phyloP scores from a whole-genome alignment of 2,888 invertebrate genomes.

The Chrysotoxum bicinctum region DNA sequence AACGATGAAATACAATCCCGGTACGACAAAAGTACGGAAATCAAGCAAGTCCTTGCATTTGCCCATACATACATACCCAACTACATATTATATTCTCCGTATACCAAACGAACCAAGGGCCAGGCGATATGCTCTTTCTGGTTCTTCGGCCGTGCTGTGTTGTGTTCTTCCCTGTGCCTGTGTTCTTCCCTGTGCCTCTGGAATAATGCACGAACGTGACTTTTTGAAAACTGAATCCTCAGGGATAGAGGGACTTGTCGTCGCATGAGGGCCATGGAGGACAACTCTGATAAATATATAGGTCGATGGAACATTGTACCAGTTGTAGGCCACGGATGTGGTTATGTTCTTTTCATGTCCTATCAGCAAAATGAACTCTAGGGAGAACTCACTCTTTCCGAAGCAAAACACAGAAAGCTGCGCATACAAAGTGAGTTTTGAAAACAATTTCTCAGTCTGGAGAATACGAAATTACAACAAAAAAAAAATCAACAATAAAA shows the following conservation, averaged over 20 bases:
- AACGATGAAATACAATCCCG: slow-evolving; percentile 68
- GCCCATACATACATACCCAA: neutral
- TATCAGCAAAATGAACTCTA: slow-evolving; percentile 63
- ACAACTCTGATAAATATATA: slow-evolving; percentile 49
- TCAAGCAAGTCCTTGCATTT: slow-evolving; percentile 56
- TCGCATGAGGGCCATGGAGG: slow-evolving; percentile 10
- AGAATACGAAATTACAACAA: slow-evolving; percentile 32
- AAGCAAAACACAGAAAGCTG: neutral
- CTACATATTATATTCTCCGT: neutral
- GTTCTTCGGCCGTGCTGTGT: slow-evolving; percentile 14
- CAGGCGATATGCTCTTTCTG: slow-evolving; percentile 27
- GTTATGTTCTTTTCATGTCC: slow-evolving; percentile 64
- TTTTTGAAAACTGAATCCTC: slow-evolving; percentile 64
- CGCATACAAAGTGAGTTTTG: slow-evolving; percentile 51
- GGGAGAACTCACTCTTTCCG: slow-evolving; percentile 18
- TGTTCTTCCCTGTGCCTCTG: slow-evolving; percentile 32
- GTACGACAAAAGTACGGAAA: slow-evolving; percentile 49
- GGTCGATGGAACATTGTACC: slow-evolving; percentile 31
- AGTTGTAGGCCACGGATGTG: slow-evolving; percentile 61
- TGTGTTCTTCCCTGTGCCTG: slow-evolving; percentile 9
- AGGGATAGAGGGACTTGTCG: slow-evolving; percentile 46
- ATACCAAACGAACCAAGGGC: slow-evolving; percentile 22
- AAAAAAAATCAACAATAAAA: slow-evolving; percentile 5
- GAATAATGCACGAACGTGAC: slow-evolving; percentile 70
- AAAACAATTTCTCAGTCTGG: slow-evolving; percentile 46